Evolutionary conservation across 1,140 invertebrate genomes (phyloP), one percentile per base, ranked within the genome.

Genomic region (Adelges cooleyi): DNA sequence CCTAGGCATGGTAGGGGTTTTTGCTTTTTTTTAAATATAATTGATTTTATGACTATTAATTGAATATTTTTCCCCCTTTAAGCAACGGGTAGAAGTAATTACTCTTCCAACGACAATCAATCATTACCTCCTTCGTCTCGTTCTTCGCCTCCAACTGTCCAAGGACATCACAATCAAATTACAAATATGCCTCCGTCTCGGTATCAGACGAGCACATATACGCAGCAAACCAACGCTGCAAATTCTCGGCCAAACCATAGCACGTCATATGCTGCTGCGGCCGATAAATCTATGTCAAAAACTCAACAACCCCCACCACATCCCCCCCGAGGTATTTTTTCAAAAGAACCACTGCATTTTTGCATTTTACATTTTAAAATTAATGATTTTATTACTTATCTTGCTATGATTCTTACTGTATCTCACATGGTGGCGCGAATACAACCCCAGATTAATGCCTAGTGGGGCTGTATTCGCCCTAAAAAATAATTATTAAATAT

Each of bases 281-380:
- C 56, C 33, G 56, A 62, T 48, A 62, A 62, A 62, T 27, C 56
- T 48, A 42, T 62, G 42, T 17, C 56, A 46, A 62, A 62, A 62
- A 46, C 54, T 27, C 54, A 54, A 53, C 51, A 23, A 44, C 54
- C 54, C 18, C 54, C 56, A 5, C 23, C 54, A 15, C n/a, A n/a
- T n/a, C 18, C 56, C 20, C 27, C 29, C 29, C 44, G 56, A 62
- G 42, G 56, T 62, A 62, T 6, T 25, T n/a, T n/a, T n/a, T n/a
- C n/a, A n/a, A n/a, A n/a, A n/a, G n/a, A n/a, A n/a, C n/a, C n/a
- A n/a, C n/a, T n/a, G n/a, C n/a, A n/a, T n/a, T n/a, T n/a, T n/a
- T n/a, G n/a, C n/a, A n/a, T n/a, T n/a, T n/a, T n/a, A n/a, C n/a
- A n/a, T n/a, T n/a, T n/a, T n/a, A n/a, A n/a, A n/a, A n/a, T n/a